These are phyloP conservation scores for Muricea muricata DNA, from an alignment of 92 coral and sea anemone species.

Conservation along the genomic window DNA sequence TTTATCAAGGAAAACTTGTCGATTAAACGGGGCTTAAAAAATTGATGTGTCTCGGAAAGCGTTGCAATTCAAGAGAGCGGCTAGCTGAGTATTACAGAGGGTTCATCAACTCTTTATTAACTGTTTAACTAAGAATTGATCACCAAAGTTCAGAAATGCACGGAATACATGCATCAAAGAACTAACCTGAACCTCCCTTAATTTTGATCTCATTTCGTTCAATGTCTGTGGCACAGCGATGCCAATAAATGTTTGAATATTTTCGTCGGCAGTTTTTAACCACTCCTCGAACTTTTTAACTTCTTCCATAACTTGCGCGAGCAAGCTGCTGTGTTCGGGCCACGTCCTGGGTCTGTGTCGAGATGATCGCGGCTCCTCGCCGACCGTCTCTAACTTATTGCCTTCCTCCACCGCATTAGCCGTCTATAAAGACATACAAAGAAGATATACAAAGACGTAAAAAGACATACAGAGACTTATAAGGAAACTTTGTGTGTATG, in stretches of 20 bases:
- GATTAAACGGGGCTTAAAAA: no score
- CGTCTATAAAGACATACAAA: not conserved
- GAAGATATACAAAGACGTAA: no score
- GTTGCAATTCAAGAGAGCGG: no score
- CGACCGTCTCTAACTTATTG: not conserved
- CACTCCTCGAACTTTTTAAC: constrained; percentile 89
- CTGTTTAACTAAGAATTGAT: no score
- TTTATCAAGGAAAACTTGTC: no score
- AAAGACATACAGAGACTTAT: no score
- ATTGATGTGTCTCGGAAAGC: no score
- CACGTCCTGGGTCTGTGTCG: constrained; percentile 37
- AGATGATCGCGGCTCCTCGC: constrained; percentile 25
- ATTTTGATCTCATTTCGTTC: constrained; percentile 72
- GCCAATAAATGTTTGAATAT: constrained; percentile 78
- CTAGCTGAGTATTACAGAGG: no score
- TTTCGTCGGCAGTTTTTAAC: constrained; percentile 82
- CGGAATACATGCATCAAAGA: no score
- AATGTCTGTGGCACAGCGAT: constrained; percentile 74
- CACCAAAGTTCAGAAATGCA: no score
- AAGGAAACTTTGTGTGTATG: not conserved
- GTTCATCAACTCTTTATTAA: no score
- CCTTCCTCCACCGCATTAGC: not conserved
- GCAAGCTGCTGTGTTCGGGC: constrained; percentile 6
- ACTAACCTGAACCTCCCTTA: constrained; percentile 85
- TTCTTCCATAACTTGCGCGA: constrained; percentile 77